Conservation (phyloP, 2,888 invertebrate genomes). For the Drosophila anomalata region DNA sequence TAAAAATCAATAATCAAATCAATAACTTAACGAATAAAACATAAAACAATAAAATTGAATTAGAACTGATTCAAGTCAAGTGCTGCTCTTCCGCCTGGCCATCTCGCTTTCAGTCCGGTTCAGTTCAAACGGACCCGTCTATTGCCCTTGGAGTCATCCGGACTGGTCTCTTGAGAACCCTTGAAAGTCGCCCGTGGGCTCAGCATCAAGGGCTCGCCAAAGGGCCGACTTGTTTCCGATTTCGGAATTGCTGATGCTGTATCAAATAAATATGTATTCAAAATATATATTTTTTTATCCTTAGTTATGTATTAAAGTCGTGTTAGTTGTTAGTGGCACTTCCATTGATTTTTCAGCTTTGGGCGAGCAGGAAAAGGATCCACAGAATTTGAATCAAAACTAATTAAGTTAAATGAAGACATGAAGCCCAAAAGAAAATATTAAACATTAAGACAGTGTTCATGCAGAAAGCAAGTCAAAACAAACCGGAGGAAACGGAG, state of each 20-base stretch:
- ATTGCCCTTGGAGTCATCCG: constrained; percentile 54
- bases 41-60: constrained; percentile 8
- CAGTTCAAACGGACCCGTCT: constrained; percentile 56
- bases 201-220: constrained; percentile 92
- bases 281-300: constrained; percentile 3
- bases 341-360: constrained; percentile 15
- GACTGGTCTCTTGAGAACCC: constrained; percentile 42
- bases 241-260: constrained; percentile 33
- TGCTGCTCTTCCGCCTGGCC: not conserved
- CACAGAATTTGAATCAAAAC: constrained; percentile 57
- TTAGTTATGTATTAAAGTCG: not conserved
- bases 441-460: constrained; percentile 67
- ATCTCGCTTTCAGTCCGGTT: not conserved
- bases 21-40: constrained; percentile 25
- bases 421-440: constrained; percentile 56
- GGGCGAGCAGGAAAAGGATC: not conserved
- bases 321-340: constrained; percentile 16
- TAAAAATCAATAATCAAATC: constrained; percentile 24
- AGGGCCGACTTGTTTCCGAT: constrained; percentile 86
- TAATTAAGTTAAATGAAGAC: constrained; percentile 72
- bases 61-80: constrained; percentile 13
- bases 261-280: constrained; percentile 8
- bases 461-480: constrained; percentile 65
- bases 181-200: constrained; percentile 60
- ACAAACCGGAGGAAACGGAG: constrained; percentile 18